Evolutionary conservation across 2,113 vertebrate genomes (phyloP).

Genomic region (Leptobrachium leishanense): DNA sequence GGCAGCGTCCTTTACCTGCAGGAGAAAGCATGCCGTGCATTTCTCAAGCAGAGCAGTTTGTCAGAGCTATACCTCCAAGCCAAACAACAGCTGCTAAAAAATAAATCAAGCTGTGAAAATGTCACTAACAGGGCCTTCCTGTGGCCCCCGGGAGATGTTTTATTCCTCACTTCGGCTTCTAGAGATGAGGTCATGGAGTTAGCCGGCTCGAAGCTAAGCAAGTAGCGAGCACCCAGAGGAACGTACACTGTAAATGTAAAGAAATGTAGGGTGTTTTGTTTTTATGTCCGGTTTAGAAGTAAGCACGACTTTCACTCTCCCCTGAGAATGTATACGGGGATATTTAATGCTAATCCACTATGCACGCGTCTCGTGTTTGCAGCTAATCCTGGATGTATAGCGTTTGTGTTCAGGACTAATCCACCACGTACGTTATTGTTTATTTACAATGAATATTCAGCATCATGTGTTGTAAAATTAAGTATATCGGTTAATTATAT

Average conservation of each 20-base stretch:
- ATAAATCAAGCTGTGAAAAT: conserved; percentile 48
- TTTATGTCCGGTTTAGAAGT: neutral
- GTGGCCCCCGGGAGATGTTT: conserved; percentile 39
- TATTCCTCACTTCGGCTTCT: conserved; percentile 44
- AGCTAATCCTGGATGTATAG: conserved; percentile 17
- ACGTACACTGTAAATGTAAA: conserved; percentile 42
- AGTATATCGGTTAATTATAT: conserved; percentile 13
- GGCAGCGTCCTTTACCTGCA: conserved; percentile 23
- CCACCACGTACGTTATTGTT: conserved; percentile 1
- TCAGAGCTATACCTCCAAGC: conserved; percentile 36
- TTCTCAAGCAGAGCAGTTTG: conserved; percentile 42
- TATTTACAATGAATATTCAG: conserved; percentile 24
- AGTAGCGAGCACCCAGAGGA: conserved; percentile 28
- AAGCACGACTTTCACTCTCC: conserved; percentile 6
- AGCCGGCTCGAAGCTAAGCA: conserved; percentile 41
- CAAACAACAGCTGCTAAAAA: conserved; percentile 48
- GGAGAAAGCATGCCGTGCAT: conserved; percentile 23
- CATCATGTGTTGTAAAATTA: conserved; percentile 17
- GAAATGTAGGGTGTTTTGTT: conserved; percentile 10
- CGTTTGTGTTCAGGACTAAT: neutral
- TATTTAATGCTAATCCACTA: conserved; percentile 33
- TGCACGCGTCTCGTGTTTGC: neutral
- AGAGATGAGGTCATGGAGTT: conserved; percentile 39
- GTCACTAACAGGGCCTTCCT: conserved; percentile 43
- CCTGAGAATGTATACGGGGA: conserved; percentile 8